Evolutionary conservation across 2,797 vertebrate species (phyloP), one percentile per base, ranked within the genome.

Genomic region (Psittacula echo): DNA sequence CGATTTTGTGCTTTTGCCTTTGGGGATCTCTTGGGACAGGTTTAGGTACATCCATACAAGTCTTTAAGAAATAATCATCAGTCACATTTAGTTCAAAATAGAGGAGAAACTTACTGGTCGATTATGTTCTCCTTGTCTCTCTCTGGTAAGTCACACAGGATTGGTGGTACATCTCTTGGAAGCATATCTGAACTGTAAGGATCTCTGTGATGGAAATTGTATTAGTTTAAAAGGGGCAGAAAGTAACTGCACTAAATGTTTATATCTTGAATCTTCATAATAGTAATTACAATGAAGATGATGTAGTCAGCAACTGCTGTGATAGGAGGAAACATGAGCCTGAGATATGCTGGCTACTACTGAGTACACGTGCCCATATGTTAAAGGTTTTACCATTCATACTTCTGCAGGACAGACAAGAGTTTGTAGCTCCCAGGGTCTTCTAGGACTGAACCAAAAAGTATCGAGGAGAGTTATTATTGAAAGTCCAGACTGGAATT

Each of bases 131-230:
- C 82, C 53, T 89, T 97, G 89, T 98, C 98, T 92, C 97, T 96
- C 54, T 98, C 95, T 27, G 95, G 94, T 61, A 98, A 95, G 62
- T 60, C 75, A 24, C 29, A 26, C 15, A 98, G 86, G 45, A 77
- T 0, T 14, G 95, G 60, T 84, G 98, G 98, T 16, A 86, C 76
- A 8, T 95, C 89, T 54, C 45, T 32, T 41, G 98, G 98, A 80
- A 98, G 97, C 96, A 98, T 93, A 39, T 92, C 94, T 8, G 61
- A 58, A 62, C 85, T 97, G 93, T 97, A 97, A 75, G 95, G 89
- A 78, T 98, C 97, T 37, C 80, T 97, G 92, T 95, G 95, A 90
- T 78, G 67, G 76, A 93, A 97, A 96, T 70, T 4, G 61, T 30
- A 90, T 34, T 48, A 65, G 10, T 82, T 87, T 73, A 67, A 81